Percentiles rank a stretch among this genome's conserved stretches.
Conservation (phyloP, 2,888 invertebrate species). For the Drosophila niveifrons region DNA sequence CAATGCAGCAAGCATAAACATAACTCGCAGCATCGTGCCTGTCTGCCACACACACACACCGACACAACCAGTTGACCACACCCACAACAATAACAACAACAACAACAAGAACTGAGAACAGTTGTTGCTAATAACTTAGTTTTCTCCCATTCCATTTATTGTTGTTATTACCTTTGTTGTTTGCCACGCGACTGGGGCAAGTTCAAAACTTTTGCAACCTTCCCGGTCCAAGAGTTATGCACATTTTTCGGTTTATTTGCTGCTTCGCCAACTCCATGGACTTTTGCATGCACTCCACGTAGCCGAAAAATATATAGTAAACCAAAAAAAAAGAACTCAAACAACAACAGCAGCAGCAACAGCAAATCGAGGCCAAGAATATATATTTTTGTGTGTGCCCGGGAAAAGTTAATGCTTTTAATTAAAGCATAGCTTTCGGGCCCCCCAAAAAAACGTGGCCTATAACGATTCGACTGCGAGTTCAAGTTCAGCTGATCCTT, state of each 20-base stretch:
- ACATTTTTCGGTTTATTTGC: slow-evolving; percentile 60
- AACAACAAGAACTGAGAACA: slow-evolving; percentile 27
- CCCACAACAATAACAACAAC: slow-evolving; percentile 35
- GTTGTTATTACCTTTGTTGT: slow-evolving; percentile 1
- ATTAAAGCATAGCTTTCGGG: slow-evolving; percentile 30
- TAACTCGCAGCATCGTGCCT: slow-evolving; percentile 16
- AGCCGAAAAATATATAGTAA: slow-evolving; percentile 47
- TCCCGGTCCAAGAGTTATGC: slow-evolving; percentile 42
- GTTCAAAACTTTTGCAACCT: slow-evolving; percentile 64
- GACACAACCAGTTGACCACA: slow-evolving; percentile 37
- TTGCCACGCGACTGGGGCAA: slow-evolving; percentile 50
- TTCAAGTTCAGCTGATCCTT: slow-evolving; percentile 37
- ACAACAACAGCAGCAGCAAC: slow-evolving; percentile 19
- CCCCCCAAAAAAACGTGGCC: slow-evolving; percentile 1
- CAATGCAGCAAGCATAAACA: slow-evolving; percentile 65
- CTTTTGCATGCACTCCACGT: slow-evolving; percentile 58
- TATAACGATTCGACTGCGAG: slow-evolving; percentile 3
- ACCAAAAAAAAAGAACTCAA: slow-evolving; percentile 47
- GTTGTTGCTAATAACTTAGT: slow-evolving; percentile 74
- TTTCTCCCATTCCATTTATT: slow-evolving; percentile 30
- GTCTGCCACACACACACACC: slow-evolving; percentile 5
- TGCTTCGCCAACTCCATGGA: slow-evolving; percentile 33
- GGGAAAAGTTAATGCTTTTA: slow-evolving; percentile 26
- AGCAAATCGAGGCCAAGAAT: slow-evolving; percentile 18
- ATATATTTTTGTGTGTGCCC: slow-evolving; percentile 5